A percentile compares a stretch with the other conserved stretches of the same genome.
These are phyloP conservation scores for Balanococcus diminutus DNA, from an alignment of 2,888 invertebrate genomes.

Conservation along the genomic window DNA sequence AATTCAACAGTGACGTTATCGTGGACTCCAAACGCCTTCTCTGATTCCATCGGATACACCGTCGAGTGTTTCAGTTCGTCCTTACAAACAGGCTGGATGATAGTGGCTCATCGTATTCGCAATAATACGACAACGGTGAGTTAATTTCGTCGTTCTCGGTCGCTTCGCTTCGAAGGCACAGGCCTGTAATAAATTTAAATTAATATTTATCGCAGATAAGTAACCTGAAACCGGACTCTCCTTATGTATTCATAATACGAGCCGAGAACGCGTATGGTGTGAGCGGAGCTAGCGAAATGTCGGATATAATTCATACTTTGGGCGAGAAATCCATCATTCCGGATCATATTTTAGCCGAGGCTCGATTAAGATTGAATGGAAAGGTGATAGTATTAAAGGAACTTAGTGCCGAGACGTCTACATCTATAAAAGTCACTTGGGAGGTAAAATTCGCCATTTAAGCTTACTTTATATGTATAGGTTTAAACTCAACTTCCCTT, in stretches of 20 bases:
- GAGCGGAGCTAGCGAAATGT: constrained; percentile 80
- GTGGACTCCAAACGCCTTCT: constrained; percentile 63
- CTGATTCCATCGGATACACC: constrained; percentile 71
- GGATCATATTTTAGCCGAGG: constrained; percentile 78
- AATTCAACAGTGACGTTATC: constrained; percentile 59
- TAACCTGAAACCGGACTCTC: constrained; percentile 77
- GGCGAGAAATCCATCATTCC: constrained; percentile 70
- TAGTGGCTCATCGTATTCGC: constrained; percentile 72
- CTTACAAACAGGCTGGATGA: constrained; percentile 76
- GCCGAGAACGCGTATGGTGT: constrained; percentile 86
- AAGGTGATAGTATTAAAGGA: constrained; percentile 76
- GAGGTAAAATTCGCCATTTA: constrained; percentile 66
- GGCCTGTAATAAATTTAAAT: neutral
- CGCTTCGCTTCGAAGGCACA: neutral
- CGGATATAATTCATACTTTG: constrained; percentile 74
- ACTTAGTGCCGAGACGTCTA: constrained; percentile 73
- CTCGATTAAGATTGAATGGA: constrained; percentile 76
- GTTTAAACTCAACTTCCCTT: neutral
- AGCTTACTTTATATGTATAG: neutral
- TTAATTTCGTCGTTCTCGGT: constrained; percentile 61
- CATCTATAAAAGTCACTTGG: constrained; percentile 80
- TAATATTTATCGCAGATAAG: constrained; percentile 62
- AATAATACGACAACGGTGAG: constrained; percentile 74
- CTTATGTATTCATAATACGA: constrained; percentile 83
- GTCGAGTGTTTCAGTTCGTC: constrained; percentile 80